Evolutionary conservation across 2,797 vertebrate genomes (phyloP), one percentile per base, ranked within the genome.

Genomic region (Phataginus tetradactyla): DNA sequence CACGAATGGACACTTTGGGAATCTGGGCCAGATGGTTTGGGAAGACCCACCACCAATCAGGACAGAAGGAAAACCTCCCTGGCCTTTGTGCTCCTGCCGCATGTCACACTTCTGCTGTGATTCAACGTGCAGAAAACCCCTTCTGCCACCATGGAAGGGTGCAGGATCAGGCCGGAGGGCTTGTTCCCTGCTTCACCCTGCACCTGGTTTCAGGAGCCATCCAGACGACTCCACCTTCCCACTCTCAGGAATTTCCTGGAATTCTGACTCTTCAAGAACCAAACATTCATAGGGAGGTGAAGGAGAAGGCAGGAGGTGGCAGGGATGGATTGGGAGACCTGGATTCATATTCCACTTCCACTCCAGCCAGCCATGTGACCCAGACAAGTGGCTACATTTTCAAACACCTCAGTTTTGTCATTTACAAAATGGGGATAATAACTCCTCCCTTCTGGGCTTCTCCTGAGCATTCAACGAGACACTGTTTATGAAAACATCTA

Each of bases 21-120:
- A 91, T 85, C 87, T 64, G 59, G 83, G 96, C 66, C 98, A 98
- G 98, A 98, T 98, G 98, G 97, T 92, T 91, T 45, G 66, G 21
- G 74, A 98, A 95, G 79, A 94, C 42, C 20, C 90, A 96, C 90
- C 86, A 87, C 96, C 94, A 83, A 86, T 96, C 95, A 66, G 80
- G 63, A 8, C 42, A 25, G 90, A 95, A 96, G 95, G 97, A 94
- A 90, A 53, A 27, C 34, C 34, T 93, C 1, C 85, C 77, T 81
- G 42, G 84, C 0, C 3, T 95, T 90, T 59, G 29, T 27, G 64
- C 89, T 92, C 68, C 0, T 29, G 86, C 96, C 98, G 95, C 97
- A 96, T 97, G 97, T 92, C 55, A 92, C 1, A 0, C 11, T 96
- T 98, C 94, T 57, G 25, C 84, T 61, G 17, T 18, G 34, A 98